A percentile compares a stretch with the other conserved stretches of the same genome.
Evolutionary conservation across 2,797 vertebrate genomes (phyloP).

Genomic region (Xiphorhynchus erythropygius): DNA sequence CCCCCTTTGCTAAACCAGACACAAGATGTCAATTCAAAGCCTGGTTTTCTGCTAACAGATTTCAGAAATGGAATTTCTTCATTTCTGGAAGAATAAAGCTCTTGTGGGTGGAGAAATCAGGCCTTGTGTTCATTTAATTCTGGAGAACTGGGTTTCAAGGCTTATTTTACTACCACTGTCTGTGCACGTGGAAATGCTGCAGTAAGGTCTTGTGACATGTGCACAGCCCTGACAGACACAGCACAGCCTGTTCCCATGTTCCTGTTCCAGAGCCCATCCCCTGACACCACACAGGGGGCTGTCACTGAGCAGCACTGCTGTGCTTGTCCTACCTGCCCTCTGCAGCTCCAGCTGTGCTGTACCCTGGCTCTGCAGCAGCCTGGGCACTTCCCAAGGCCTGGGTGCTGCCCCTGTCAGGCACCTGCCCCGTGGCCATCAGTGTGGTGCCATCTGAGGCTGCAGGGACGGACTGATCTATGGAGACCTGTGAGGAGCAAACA

Average conservation of each 20-base stretch:
- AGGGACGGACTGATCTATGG: conserved; percentile 73
- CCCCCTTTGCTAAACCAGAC: not conserved
- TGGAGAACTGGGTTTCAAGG: conserved; percentile 21
- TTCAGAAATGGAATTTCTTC: not conserved
- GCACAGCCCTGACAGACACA: not conserved
- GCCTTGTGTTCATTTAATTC: not conserved
- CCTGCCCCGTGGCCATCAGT: conserved; percentile 42
- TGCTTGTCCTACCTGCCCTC: conserved; percentile 71
- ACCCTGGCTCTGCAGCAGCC: conserved; percentile 58
- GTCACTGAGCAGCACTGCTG: not conserved
- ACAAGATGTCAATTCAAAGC: not conserved
- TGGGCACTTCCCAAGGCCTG: conserved; percentile 65
- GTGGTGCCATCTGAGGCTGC: conserved; percentile 42
- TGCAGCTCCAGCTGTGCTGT: conserved; percentile 1
- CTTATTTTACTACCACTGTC: conserved; percentile 17
- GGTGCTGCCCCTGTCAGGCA: conserved; percentile 57
- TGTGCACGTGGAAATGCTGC: not conserved
- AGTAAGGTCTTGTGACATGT: not conserved
- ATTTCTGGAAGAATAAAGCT: conserved; percentile 4
- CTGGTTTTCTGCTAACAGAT: not conserved
- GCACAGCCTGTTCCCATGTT: not conserved
- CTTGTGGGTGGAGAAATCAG: not conserved
- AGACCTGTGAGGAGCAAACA: conserved; percentile 67
- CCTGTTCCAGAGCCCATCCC: not conserved
- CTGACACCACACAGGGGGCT: not conserved